phyloP scores from a whole-genome alignment of 2,888 invertebrate species.

The Lissocephala sabroskyi region DNA sequence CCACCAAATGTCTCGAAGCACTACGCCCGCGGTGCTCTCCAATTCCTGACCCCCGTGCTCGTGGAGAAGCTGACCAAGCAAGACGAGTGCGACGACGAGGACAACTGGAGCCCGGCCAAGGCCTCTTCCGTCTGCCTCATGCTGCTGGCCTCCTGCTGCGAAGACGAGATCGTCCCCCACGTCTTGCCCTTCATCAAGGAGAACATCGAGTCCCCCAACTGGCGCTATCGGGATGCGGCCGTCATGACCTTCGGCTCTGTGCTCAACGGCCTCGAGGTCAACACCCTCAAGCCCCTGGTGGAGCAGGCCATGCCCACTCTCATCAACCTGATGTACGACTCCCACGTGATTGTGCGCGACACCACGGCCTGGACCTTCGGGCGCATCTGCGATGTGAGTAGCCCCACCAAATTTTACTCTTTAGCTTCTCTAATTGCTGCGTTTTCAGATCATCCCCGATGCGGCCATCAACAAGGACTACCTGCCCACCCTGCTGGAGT shows the following conservation, averaged over 20 bases:
- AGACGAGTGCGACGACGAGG: slow-evolving; percentile 97
- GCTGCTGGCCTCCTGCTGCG: slow-evolving; percentile 97
- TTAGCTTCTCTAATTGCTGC: no score
- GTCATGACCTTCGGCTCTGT: slow-evolving; percentile 98
- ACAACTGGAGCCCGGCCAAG: slow-evolving; percentile 99
- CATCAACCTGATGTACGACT: slow-evolving; percentile 95
- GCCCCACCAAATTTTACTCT: no score
- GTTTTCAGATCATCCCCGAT: slow-evolving; percentile 83
- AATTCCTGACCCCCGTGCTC: slow-evolving; percentile 94
- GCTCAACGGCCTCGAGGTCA: slow-evolving; percentile 90
- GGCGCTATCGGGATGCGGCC: slow-evolving; percentile 96
- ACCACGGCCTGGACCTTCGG: slow-evolving; percentile 99
- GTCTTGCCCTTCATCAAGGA: slow-evolving; percentile 97
- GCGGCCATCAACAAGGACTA: slow-evolving; percentile 92
- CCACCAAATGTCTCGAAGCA: slow-evolving; percentile 93
- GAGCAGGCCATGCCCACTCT: slow-evolving; percentile 97
- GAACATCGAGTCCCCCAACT: slow-evolving; percentile 93
- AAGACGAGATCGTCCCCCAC: slow-evolving; percentile 95
- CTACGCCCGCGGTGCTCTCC: slow-evolving; percentile 98
- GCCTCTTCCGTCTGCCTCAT: slow-evolving; percentile 99
- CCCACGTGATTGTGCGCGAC: slow-evolving; percentile 94
- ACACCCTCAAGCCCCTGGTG: slow-evolving; percentile 91
- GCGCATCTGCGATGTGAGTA: slow-evolving; percentile 90
- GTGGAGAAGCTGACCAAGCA: slow-evolving; percentile 96
- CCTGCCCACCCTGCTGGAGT: slow-evolving; percentile 85